Base-by-base conservation (phyloP, 30 jellyfish, hydroid and myxozoan genomes). In the Phacellophora camtschatica region DNA sequence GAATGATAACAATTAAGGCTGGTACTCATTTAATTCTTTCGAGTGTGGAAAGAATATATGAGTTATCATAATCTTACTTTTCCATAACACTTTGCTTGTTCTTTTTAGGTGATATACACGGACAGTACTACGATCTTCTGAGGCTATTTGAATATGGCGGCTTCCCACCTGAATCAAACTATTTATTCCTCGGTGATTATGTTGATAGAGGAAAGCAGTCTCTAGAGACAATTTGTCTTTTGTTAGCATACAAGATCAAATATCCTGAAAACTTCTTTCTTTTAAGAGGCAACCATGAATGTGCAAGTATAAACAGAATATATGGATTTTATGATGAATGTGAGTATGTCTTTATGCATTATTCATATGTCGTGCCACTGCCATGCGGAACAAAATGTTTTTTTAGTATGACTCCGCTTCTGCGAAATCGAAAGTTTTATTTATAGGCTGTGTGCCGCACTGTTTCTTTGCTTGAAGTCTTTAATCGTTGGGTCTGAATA, bases 141-240 rank as follows among this genome's bases (percentile, higher is more conserved):
- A 88, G 99, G 72, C 71, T 94, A 22, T 94, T 88, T 78, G 99
- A 94, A 81, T 94, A 94, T 83, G 99, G 99, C 18, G 96, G 97
- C 2, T 94, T 94, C 55, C 99, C 99, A 2, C 99, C 99, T 0
- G 99, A 94, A 80, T 87, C 99, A 62, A 94, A 94, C 37, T 94
- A 94, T 64, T 66, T 94, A 22, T 94, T 94, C 88, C 99, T 94
- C 41, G 99, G 99, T 18, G 99, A 94, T 37, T 94, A 94, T 82
- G 99, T 94, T 22, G 99, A 94, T 89, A 70, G 99, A 65, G 99
- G 99, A 46, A 94, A 94, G 82, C 99, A 94, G 51, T 94, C 99
- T 1, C 71, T 94, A 55, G 99, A 94, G 71, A 87, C 97, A 22
- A 94, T 94, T 9, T 88, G 97, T 68, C 86, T 94, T 50, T 73